Base-by-base conservation (phyloP, 1,140 invertebrate species). In the Antheraea pernyi region DNA sequence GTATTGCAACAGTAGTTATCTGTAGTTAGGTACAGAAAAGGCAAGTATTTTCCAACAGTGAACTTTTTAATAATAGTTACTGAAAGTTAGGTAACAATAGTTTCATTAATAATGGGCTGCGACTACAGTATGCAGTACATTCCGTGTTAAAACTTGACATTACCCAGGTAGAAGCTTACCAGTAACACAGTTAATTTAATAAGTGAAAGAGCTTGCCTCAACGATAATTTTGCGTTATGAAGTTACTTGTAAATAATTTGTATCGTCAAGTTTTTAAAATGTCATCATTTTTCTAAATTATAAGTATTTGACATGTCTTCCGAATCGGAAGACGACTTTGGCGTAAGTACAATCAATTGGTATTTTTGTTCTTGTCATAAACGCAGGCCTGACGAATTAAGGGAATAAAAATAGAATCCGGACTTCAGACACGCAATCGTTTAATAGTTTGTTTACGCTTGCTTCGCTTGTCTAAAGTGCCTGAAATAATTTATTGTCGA, bases 371-470 rank as follows among this genome's bases (percentile, higher is more conserved):
- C 78, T 77, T 67, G 69, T 62, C 64, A 76, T 75, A 78, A 75
- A 71, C 62, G 66, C 68, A 74, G 68, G 39, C 62, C 77, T 61
- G 53, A 74, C 71, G 74, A 75, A 81, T 80, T 79, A 77, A 78
- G 72, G 61, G 72, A 70, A 77, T 74, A 74, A 78, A 74, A 69
- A 73, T 72, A 77, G 42, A 63, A 74, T 69, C 72, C 66, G 22
- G 76, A 72, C 74, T 77, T 75, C 59, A 67, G 68, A 72, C 88
- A 89, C 88, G 88, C 86, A 85, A 86, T 68, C 70, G 59, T 75
- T 83, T 83, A 88, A 85, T 88, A 77, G 75, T 88, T 86, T 83
- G 84, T 91, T 89, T 88, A 88, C 82, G 86, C 86, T 87, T 86
- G 80, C 80, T 85, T 80, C 69, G 69, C 76, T 81, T 77, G 67